These are phyloP conservation scores for Rafetus swinhoei DNA, from an alignment of 2,113 vertebrate genomes.

Conservation along the genomic window DNA sequence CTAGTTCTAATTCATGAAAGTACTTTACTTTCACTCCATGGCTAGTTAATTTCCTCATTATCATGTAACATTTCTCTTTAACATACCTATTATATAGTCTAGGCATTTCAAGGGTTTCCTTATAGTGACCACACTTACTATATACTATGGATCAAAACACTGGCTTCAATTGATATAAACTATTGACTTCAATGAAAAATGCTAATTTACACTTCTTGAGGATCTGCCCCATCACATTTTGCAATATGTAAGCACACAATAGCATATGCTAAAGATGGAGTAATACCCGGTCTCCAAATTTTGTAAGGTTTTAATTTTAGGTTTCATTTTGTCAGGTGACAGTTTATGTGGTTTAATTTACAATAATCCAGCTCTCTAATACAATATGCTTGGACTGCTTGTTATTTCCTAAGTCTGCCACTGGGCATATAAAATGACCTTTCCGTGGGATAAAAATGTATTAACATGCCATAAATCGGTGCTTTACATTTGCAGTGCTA, in stretches of 20 bases:
- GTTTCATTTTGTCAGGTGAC: background rate
- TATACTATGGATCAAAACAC: background rate
- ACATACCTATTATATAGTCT: background rate
- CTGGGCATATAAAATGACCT: background rate
- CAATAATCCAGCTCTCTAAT: constrained; percentile 34
- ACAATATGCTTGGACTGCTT: constrained; percentile 28
- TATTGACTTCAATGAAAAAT: background rate
- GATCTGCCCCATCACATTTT: background rate
- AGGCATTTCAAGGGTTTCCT: background rate
- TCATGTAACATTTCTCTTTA: background rate
- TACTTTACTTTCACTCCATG: background rate
- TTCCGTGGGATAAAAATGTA: background rate
- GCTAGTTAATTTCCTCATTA: background rate
- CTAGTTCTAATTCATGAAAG: background rate
- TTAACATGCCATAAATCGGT: constrained; percentile 3
- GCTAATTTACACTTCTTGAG: background rate
- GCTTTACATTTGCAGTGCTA: constrained; percentile 16
- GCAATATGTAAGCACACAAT: rapidly evolving
- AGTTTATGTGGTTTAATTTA: constrained; percentile 36
- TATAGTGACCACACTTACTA: background rate
- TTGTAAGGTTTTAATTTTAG: background rate
- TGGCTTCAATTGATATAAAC: background rate
- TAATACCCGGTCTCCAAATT: background rate
- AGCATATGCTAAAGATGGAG: background rate
- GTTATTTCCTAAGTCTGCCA: constrained; percentile 37